Evolutionary conservation across 1,140 invertebrate genomes (phyloP), one percentile per base, ranked within the genome.

Genomic region (Heliconius hewitsoni): DNA sequence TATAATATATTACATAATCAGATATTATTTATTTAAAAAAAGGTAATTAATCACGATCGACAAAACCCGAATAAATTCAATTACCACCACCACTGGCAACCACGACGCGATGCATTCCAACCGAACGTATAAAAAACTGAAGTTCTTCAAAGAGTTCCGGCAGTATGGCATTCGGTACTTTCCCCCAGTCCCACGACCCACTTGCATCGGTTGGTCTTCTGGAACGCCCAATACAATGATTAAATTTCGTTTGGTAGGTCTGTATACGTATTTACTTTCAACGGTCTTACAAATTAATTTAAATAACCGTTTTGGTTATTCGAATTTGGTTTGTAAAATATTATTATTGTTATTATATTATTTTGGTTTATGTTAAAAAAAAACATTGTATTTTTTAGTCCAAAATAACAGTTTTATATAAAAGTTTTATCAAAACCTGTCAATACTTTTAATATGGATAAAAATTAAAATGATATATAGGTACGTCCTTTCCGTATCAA

Each of bases 171-270:
- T 74, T 81, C 71, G 77, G 34, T 87, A 92, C 91, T 94, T 93
- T 94, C 92, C 90, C 92, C 89, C 86, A 82, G 80, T 92, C 88
- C 87, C 89, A 90, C 88, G 92, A 80, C 89, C 86, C 82, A 89
- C 87, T 90, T 93, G 89, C 71, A 78, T 79, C 79, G 82, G 81
- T 86, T 84, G 89, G 90, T 87, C 78, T 81, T 81, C 87, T 79
- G 91, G 90, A 91, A 90, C 92, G 90, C 90, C 92, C 90, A 92
- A 92, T 88, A 90, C 86, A 87, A 82, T 90, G 89, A 92, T 93
- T 92, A 91, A 92, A 90, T 84, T 82, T 80, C 83, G 66, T 85
- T 90, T 81, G 87, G 88, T 42, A 52, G 50, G 6, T 46, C 42
- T 46, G 42, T 52, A 81, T 82, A 76, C 71, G 78, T 72, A 83